Evolutionary conservation across 2,797 vertebrate genomes (phyloP), one percentile per base, ranked within the genome.

Genomic region (Alcedo quadribrachys): DNA sequence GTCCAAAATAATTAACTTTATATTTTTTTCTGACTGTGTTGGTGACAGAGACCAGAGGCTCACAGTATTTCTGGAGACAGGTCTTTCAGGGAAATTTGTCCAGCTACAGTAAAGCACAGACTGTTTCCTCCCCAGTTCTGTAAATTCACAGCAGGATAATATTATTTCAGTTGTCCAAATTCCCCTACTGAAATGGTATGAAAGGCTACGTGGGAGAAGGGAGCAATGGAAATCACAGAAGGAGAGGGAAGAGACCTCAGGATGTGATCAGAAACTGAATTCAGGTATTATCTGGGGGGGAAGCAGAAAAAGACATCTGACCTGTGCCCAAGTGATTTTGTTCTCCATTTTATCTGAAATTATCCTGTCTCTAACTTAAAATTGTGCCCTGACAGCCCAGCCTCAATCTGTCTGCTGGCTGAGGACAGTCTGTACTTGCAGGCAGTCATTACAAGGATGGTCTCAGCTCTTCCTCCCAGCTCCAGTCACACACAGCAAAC

Each of bases 341-440:
- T 33, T 88, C 77, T 88, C 70, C 60, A 63, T 67, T 84, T 93
- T 70, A 24, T 25, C 77, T 84, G 54, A 86, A 86, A 89, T 90
- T 42, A 76, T n/a, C 67, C 42, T 70, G 21, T 37, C 27, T 77
- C 67, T 81, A 53, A 50, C 77, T 93, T 66, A 43, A 79, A 96
- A 84, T 8, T 81, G 50, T 28, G 61, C 27, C 2, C 3, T 71
- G 83, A 65, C 70, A 85, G 68, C 50, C 20, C 77, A 88, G 65
- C 32, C 67, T 93, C 75, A 80, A 84, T 87, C 89, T 86, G 45
- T 77, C 85, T 90, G 48, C 61, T 67, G 61, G 77, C 70, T 81
- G 77, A 37, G 79, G 70, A 93, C 80, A 5, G 6, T 33, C 55
- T 2, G 27, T 63, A 28, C 77, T 76, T 89, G 58, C 53, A 87